Percentiles rank a stretch among this genome's conserved stretches.
These are phyloP conservation scores for Lacerta agilis DNA, from an alignment of 2,797 vertebrate genomes.

Conservation along the genomic window DNA sequence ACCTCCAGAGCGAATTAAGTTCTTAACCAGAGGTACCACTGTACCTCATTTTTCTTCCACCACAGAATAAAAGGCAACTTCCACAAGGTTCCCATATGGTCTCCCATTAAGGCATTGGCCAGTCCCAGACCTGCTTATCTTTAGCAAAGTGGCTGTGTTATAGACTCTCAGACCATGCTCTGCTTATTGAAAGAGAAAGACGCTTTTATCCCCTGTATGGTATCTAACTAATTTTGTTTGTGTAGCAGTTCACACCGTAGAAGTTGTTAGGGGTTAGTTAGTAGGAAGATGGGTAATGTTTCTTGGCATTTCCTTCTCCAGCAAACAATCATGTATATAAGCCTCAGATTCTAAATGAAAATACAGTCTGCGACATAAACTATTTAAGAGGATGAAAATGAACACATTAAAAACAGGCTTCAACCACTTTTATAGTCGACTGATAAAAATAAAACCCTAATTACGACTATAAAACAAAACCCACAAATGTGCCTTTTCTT, in stretches of 20 bases:
- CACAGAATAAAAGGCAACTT: background rate
- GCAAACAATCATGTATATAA: background rate
- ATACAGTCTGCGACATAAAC: background rate
- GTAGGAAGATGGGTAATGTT: background rate
- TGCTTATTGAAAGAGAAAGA: background rate
- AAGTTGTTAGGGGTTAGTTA: background rate
- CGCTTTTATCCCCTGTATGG: no score
- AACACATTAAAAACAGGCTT: constrained; percentile 17
- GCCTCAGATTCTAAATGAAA: constrained; percentile 15
- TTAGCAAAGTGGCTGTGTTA: no score
- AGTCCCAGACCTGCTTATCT: background rate
- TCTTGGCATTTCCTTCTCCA: background rate
- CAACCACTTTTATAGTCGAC: constrained; percentile 16
- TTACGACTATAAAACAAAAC: constrained; percentile 20
- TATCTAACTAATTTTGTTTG: background rate
- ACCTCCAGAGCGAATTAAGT: no score
- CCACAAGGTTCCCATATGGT: background rate
- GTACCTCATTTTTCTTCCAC: background rate
- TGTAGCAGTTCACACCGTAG: background rate
- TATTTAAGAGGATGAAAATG: constrained; percentile 45
- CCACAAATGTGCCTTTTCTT: background rate
- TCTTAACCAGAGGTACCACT: no score
- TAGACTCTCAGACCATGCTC: background rate
- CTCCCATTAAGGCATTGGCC: background rate
- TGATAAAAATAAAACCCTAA: constrained; percentile 35